Conservation (phyloP, 1,140 invertebrate species). For the Magallana angulata region DNA sequence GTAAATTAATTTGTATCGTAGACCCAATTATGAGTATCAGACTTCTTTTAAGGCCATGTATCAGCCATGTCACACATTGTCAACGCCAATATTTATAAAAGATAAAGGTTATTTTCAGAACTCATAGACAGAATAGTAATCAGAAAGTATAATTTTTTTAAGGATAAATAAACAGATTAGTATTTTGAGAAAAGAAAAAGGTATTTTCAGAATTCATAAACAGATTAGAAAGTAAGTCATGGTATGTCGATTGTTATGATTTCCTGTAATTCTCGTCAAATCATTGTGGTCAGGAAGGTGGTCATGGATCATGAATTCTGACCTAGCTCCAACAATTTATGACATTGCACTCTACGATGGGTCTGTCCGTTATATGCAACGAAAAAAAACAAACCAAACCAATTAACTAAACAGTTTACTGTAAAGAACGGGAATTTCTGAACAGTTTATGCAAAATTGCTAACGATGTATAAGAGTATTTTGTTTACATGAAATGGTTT, state of each 20-base stretch:
- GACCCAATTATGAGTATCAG: neutral
- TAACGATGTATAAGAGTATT: no score
- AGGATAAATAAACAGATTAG: neutral
- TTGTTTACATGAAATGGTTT: no score
- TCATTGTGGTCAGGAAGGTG: neutral
- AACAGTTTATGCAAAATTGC: no score
- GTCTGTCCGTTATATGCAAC: no score
- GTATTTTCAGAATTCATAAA: neutral
- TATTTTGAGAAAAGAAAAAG: neutral
- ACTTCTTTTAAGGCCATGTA: neutral
- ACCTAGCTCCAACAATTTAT: no score
- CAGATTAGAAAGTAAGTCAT: neutral
- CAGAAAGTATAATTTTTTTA: no score
- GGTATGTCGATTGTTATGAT: neutral
- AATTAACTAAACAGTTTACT: no score
- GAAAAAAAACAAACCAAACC: no score
- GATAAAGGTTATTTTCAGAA: no score
- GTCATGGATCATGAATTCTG: neutral
- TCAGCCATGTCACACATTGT: neutral
- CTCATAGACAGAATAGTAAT: neutral
- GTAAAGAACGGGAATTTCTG: no score
- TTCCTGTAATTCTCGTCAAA: neutral
- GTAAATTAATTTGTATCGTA: constrained; percentile 10
- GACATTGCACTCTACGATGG: no score
- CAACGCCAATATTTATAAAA: neutral